Evolutionary conservation across 1,140 invertebrate species (phyloP), one percentile per base, ranked within the genome.

Genomic region (Lepeophtheirus salmonis): DNA sequence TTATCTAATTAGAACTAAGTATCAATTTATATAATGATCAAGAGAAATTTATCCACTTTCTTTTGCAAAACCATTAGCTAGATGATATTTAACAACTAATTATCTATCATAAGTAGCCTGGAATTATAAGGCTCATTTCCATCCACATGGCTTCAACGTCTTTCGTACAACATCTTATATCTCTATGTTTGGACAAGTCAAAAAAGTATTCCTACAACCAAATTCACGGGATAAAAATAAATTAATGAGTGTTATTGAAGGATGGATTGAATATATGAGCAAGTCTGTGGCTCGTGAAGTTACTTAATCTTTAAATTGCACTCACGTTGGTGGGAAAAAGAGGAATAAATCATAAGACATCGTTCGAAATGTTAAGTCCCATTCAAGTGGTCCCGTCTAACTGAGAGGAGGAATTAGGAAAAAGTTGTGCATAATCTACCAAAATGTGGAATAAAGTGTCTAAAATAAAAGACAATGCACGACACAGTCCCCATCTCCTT

Each of bases 331-430:
- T 16, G 83, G 79, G 1, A 81, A 83, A 66, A 89, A 89, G 68
- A 83, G 80, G 64, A 88, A 83, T 30, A 81, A 83, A 67, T 89
- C 87, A 71, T 89, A 82, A 69, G 90, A 92, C 67, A 79, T 80
- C 70, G 75, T 95, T 41, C 97, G 92, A 92, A 91, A 84, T 68
- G 84, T 96, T 56, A 96, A 95, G 73, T 97, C 96, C 72, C 76
- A 64, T 97, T 97, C 69, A 94, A 94, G 72, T 97, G 92, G 92
- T 76, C 81, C 52, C 89, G 97, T 74, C 74, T 97, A 17, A 87
- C 83, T 68, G 92, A 96, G 73, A 78, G 89, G 66, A 73, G 96
- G 60, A 82, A 24, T 10, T 69, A 95, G 74, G 91, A 97, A 72
- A 82, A 81, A 69, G 86, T 86, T 25, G 83, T 88, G 4, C 80